phyloP scores from a whole-genome alignment of 92 coral and sea anemone genomes.

The Desmophyllum pertusum region DNA sequence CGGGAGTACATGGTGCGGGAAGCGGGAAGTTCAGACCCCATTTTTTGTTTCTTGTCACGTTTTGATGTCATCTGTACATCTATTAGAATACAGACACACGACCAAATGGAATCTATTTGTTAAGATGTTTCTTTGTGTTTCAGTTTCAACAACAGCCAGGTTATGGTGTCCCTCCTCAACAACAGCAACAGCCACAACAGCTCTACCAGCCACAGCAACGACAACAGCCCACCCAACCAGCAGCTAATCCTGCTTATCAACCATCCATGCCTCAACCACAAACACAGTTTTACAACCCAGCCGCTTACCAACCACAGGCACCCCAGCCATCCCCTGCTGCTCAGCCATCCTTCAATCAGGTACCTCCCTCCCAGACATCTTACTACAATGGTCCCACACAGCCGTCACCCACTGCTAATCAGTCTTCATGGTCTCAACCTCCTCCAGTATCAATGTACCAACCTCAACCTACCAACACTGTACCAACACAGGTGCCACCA shows the following conservation, averaged over 20 bases:
- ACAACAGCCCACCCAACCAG: constrained; percentile 42
- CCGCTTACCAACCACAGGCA: constrained; percentile 70
- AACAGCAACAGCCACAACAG: constrained; percentile 59
- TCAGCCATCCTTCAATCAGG: constrained; percentile 83
- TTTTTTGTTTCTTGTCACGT: too few relatives aligned
- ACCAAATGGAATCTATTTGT: too few relatives aligned
- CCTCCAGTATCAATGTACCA: constrained; percentile 66
- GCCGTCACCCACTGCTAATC: constrained; percentile 44
- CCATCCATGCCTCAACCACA: constrained; percentile 47
- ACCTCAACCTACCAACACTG: constrained; percentile 51
- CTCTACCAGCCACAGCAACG: constrained; percentile 38
- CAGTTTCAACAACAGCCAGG: constrained; percentile 47
- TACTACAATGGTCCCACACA: constrained; percentile 55
- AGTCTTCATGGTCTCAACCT: constrained; percentile 73
- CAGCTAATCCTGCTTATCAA: constrained; percentile 60
- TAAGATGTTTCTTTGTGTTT: background rate
- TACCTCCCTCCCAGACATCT: constrained; percentile 58
- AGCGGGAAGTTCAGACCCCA: too few relatives aligned
- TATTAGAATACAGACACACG: too few relatives aligned
- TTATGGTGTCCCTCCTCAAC: constrained; percentile 38
- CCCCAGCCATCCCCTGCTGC: constrained; percentile 42
- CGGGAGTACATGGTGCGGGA: too few relatives aligned
- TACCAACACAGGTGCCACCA: constrained; percentile 52
- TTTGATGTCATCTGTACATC: too few relatives aligned
- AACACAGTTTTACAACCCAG: constrained; percentile 88